These are phyloP conservation scores for Oreocharis arfaki DNA, from an alignment of 2,113 vertebrate species.

Conservation along the genomic window DNA sequence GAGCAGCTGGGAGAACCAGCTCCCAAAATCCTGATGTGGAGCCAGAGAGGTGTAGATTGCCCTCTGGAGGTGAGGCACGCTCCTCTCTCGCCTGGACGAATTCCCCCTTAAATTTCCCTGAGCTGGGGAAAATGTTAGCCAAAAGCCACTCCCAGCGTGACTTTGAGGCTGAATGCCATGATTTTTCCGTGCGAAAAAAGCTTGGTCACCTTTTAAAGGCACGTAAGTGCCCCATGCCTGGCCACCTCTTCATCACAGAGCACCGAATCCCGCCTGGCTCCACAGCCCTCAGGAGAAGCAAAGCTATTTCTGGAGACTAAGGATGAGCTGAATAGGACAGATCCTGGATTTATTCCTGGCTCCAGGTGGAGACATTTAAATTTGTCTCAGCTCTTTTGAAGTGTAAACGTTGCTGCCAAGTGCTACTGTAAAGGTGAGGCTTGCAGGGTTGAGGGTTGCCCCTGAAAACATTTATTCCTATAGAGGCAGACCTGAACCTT, in stretches of 20 bases:
- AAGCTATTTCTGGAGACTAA: background rate
- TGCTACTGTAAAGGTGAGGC: background rate
- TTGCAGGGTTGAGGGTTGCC: background rate
- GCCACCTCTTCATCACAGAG: background rate
- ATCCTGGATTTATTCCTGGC: background rate
- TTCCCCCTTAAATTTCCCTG: background rate
- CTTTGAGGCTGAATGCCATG: background rate
- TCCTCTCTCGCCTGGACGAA: background rate
- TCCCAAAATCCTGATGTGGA: background rate
- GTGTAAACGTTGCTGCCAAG: fast-evolving
- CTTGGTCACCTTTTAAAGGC: background rate
- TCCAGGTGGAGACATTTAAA: background rate
- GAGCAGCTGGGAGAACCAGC: background rate
- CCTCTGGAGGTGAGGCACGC: background rate
- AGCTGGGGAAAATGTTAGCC: background rate
- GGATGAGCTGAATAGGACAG: background rate
- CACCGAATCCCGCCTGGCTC: background rate
- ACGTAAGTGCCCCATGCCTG: background rate
- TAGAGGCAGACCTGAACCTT: background rate
- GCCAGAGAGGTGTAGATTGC: background rate
- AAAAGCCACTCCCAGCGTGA: background rate
- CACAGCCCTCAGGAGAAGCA: background rate
- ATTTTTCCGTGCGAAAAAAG: background rate
- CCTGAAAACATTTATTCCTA: background rate
- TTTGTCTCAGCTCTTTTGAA: background rate